Conservation (phyloP, 2,888 invertebrate genomes). For the Campoplex nolae region DNA sequence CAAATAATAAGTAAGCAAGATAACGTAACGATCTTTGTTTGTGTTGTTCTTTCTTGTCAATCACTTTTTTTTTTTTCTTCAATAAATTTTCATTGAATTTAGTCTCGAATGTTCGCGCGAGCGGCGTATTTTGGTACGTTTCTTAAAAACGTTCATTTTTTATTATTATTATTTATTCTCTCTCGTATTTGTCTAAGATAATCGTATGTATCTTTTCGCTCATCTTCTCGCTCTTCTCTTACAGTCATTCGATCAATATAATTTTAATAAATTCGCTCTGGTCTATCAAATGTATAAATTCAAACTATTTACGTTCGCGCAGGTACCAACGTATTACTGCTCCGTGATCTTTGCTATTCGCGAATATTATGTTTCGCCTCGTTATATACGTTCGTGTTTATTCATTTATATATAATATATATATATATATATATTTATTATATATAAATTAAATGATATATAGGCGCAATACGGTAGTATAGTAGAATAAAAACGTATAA, state of each 20-base stretch:
- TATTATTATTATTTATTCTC: background rate
- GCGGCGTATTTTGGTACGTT: constrained; percentile 70
- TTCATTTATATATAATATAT: constrained; percentile 22
- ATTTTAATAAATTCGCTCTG: constrained; percentile 57
- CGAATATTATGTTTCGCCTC: constrained; percentile 59
- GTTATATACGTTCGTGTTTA: constrained; percentile 1
- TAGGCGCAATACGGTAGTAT: constrained; percentile 60
- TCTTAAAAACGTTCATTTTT: constrained; percentile 43
- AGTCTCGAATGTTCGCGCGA: constrained; percentile 76
- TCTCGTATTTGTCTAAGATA: constrained; percentile 10
- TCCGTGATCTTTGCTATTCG: constrained; percentile 64
- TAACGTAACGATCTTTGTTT: constrained; percentile 78
- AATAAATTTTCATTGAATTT: constrained; percentile 61
- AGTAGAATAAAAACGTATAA: constrained; percentile 63
- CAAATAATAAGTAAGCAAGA: constrained; percentile 84
- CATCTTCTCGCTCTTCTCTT: background rate
- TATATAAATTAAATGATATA: constrained; percentile 31
- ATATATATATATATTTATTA: constrained; percentile 3
- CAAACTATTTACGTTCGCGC: constrained; percentile 65
- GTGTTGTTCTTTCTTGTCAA: constrained; percentile 52
- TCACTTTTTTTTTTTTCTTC: constrained; percentile 66
- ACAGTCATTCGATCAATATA: constrained; percentile 51
- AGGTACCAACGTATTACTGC: constrained; percentile 74
- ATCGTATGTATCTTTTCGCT: constrained; percentile 23
- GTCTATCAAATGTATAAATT: constrained; percentile 45